Evolutionary conservation across 1,140 invertebrate genomes (phyloP), one percentile per base, ranked within the genome.

Genomic region (Apocrypta bakeri): DNA sequence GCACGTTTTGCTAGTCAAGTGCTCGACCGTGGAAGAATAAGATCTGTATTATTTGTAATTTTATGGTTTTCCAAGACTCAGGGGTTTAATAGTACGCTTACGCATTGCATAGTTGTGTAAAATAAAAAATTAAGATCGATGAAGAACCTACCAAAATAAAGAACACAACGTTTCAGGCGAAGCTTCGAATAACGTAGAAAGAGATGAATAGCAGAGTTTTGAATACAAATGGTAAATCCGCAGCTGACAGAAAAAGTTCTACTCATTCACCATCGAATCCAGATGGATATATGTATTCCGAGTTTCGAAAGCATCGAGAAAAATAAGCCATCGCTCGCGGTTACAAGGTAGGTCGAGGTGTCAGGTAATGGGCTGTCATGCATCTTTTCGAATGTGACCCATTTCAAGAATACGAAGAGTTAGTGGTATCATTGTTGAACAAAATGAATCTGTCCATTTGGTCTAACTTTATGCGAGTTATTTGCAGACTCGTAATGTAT

Each of bases 71-170:
- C n/a, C n/a, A n/a, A n/a, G n/a, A n/a, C n/a, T n/a, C n/a, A n/a
- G n/a, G n/a, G n/a, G n/a, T n/a, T n/a, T n/a, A n/a, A n/a, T n/a
- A n/a, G n/a, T n/a, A n/a, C n/a, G n/a, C n/a, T n/a, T n/a, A n/a
- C n/a, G n/a, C n/a, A n/a, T n/a, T n/a, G n/a, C n/a, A n/a, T n/a
- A n/a, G n/a, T n/a, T n/a, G n/a, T n/a, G n/a, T n/a, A n/a, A n/a
- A n/a, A n/a, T n/a, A 29, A 66, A 66, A 66, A 66, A 27, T 66
- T 66, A 21, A 27, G 64, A 66, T 66, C 27, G 27, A 66, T 66
- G 27, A 11, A 25, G 27, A 14, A 11, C 12, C 31, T 7, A 31
- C 37, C 69, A 37, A 37, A 37, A 37, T 31, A 71, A 33, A 71
- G 3, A 71, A 31, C 33, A n/a, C 9, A 8, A 40, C 17, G n/a